phyloP scores from a whole-genome alignment of 2,888 invertebrate species.

The Cylindroiulus punctatus region DNA sequence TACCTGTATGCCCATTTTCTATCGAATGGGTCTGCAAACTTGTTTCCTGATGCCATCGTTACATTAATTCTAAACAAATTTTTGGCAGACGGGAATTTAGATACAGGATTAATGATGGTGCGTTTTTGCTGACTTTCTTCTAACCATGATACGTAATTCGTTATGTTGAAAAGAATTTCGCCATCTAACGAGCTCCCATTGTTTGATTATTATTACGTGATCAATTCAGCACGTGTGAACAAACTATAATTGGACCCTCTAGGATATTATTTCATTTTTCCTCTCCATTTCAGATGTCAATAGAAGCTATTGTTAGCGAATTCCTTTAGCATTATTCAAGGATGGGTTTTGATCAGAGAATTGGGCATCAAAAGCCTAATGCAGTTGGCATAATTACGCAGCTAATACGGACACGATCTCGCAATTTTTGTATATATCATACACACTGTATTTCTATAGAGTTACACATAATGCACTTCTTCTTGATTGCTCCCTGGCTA shows the following conservation, averaged over 20 bases:
- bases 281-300: conserved; percentile 13
- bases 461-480: neutral
- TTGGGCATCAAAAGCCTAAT: conserved; percentile 15
- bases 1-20: neutral
- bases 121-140: conserved; percentile 21
- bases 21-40: neutral
- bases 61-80: neutral
- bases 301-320: conserved; percentile 27
- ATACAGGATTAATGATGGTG: conserved; percentile 33
- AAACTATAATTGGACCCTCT: conserved; percentile 42
- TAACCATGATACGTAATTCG: neutral
- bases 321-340: neutral
- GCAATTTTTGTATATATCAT: neutral
- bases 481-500: conserved; percentile 10
- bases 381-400: conserved; percentile 36
- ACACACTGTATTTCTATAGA: conserved; percentile 37
- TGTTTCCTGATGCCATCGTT: conserved; percentile 3
- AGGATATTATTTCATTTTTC: conserved; percentile 42
- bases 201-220: conserved; percentile 36
- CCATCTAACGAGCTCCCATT: conserved; percentile 42
- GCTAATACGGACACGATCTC: conserved; percentile 17
- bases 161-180: conserved; percentile 19
- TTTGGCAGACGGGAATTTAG: conserved; percentile 5
- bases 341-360: neutral
- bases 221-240: conserved; percentile 41